Evolutionary conservation across 53 echinoderm and acorn worm species (phyloP), one percentile per base, ranked within the genome.

Genomic region (Echinarachnius parma): DNA sequence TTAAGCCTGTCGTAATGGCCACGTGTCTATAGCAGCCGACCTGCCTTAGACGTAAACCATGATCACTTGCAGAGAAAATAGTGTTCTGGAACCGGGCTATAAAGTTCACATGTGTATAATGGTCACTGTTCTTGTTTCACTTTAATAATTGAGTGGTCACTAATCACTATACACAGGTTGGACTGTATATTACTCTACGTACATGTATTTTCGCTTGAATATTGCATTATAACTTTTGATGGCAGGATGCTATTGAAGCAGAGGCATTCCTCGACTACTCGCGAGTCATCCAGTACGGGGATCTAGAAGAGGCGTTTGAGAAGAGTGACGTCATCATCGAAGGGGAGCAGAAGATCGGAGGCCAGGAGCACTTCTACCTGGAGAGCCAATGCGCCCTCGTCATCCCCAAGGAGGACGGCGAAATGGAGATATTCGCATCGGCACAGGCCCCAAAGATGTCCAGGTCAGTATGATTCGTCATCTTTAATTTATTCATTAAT

Each of bases 161-260:
- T n/a, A n/a, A n/a, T n/a, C n/a, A n/a, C 46, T n/a, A 45, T 45
- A n/a, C 46, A 13, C 1, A 45, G 46, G 46, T n/a, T n/a, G n/a
- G 46, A 15, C 46, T 15, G n/a, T 45, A 49, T 49, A 22, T 49
- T 13, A 13, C 49, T 2, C 5, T 10, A 49, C 22, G 50, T 57
- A 28, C 60, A 39, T 39, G 39, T 13, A 39, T 32, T 2, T 31
- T 22, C n/a, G 32, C 14, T 16, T 10, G 3, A 35, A 32, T 8
- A 18, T 22, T 65, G 1, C 46, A 28, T 3, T 46, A 3, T 28
- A 24, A 25, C 11, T 27, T 23, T 62, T 15, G n/a, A n/a, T 29
- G 0, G 1, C 26, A 93, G 94, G 94, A 93, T 74, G 94, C 94
- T 31, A 86, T 93, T 9, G 75, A 70, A 7, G 74, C 80, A 22